Evolutionary conservation across 2,888 invertebrate species (phyloP).

Genomic region (Heliconius cydno): DNA sequence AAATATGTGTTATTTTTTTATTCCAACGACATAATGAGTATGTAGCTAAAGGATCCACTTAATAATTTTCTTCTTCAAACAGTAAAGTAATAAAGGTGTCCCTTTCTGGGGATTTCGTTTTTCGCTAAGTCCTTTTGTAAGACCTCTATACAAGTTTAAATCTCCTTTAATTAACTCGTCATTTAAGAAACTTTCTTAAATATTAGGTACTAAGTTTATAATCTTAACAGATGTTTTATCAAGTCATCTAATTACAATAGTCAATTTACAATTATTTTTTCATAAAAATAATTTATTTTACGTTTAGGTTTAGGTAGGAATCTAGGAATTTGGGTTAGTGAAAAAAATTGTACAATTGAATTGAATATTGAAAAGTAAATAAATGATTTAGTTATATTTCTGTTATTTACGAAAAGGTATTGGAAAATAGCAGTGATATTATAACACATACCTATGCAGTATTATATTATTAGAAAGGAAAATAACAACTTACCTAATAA

Average conservation of each 20-base stretch:
- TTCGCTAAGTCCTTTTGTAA: background rate
- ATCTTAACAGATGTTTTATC: background rate
- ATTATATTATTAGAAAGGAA: too few relatives aligned
- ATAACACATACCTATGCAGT: too few relatives aligned
- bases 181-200: constrained; percentile 4
- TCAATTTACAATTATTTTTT: background rate
- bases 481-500: too few relatives aligned
- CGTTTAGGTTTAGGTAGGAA: too few relatives aligned
- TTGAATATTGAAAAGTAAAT: too few relatives aligned
- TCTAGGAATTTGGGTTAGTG: too few relatives aligned
- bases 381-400: too few relatives aligned
- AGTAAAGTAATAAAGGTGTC: constrained; percentile 18
- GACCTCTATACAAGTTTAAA: constrained; percentile 10
- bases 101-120: constrained; percentile 1
- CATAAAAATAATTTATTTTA: too few relatives aligned
- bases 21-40: background rate
- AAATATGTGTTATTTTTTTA: background rate
- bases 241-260: constrained; percentile 1
- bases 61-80: constrained; percentile 17
- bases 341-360: too few relatives aligned
- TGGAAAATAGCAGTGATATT: too few relatives aligned
- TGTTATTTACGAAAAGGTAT: too few relatives aligned
- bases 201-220: background rate
- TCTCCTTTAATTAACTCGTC: constrained; percentile 22
- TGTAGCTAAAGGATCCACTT: constrained; percentile 6